Evolutionary conservation across 2,797 vertebrate genomes (phyloP).

Genomic region (Spea hammondii): DNA sequence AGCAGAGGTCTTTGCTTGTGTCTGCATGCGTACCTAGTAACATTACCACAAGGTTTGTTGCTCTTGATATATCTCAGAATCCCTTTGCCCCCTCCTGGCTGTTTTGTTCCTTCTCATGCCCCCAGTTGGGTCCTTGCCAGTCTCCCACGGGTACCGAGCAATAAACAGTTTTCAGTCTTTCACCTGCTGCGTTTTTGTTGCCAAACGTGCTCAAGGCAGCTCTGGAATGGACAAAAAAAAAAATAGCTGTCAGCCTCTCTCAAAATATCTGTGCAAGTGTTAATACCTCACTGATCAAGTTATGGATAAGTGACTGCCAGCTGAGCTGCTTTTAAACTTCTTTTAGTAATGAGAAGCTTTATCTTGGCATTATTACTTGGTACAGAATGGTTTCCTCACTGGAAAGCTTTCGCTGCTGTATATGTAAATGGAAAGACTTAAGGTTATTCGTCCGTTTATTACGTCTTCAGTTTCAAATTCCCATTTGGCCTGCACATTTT

Average conservation of each 20-base stretch:
- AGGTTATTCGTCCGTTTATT: too few relatives aligned
- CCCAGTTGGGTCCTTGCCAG: constrained; percentile 24
- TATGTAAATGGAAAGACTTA: too few relatives aligned
- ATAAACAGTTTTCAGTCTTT: constrained; percentile 53
- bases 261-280: background rate
- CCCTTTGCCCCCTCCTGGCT: constrained; percentile 8
- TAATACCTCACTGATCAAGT: background rate
- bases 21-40: too few relatives aligned
- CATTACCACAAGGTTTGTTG: too few relatives aligned
- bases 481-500: too few relatives aligned
- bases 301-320: background rate
- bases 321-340: background rate
- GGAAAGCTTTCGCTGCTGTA: too few relatives aligned
- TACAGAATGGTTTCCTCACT: too few relatives aligned
- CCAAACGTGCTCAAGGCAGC: background rate
- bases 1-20: too few relatives aligned
- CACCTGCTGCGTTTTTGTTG: constrained; percentile 44
- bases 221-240: background rate
- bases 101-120: constrained; percentile 20
- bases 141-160: constrained; percentile 43
- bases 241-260: background rate
- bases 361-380: too few relatives aligned
- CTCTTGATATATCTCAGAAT: background rate
- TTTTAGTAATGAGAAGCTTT: too few relatives aligned
- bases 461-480: too few relatives aligned